Evolutionary conservation across 2,888 invertebrate species (phyloP).

Genomic region (Drosophila vallismaia): DNA sequence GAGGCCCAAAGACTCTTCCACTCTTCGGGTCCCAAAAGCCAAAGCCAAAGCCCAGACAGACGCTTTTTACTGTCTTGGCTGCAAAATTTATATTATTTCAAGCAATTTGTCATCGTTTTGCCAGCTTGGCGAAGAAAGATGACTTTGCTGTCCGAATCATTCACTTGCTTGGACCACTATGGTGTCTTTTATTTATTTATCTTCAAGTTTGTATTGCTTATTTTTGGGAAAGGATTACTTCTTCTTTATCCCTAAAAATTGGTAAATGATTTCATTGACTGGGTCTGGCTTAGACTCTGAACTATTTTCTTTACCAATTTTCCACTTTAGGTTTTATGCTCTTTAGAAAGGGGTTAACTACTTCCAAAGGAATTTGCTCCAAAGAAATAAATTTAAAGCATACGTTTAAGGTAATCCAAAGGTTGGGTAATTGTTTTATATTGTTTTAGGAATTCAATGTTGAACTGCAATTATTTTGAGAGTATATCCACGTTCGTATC

Average conservation of each 20-base stretch:
- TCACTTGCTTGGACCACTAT: conserved; percentile 53
- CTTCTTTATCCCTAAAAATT: neutral
- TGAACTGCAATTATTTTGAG: neutral
- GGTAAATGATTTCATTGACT: conserved; percentile 29
- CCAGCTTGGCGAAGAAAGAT: conserved; percentile 72
- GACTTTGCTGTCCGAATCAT: conserved; percentile 69
- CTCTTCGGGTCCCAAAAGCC: conserved; percentile 27
- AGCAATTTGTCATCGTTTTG: conserved; percentile 80
- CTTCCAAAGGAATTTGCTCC: neutral
- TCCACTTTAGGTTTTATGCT: conserved; percentile 59
- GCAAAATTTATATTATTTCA: conserved; percentile 80
- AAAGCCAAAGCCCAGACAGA: conserved; percentile 53
- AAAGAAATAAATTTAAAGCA: neutral
- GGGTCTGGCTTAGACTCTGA: conserved; percentile 21
- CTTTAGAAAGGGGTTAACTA: neutral
- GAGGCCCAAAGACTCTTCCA: conserved; percentile 9
- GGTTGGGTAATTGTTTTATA: neutral
- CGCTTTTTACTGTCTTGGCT: conserved; percentile 79
- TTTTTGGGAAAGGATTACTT: neutral
- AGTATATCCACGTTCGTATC: conserved; percentile 7
- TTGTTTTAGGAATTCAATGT: neutral
- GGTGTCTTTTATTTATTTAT: conserved; percentile 40
- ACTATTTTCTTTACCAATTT: conserved; percentile 61
- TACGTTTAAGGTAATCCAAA: neutral
- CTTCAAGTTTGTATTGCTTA: neutral